Base-by-base conservation (phyloP, 2,797 vertebrate species). In the Crocodylus rhombifer region DNA sequence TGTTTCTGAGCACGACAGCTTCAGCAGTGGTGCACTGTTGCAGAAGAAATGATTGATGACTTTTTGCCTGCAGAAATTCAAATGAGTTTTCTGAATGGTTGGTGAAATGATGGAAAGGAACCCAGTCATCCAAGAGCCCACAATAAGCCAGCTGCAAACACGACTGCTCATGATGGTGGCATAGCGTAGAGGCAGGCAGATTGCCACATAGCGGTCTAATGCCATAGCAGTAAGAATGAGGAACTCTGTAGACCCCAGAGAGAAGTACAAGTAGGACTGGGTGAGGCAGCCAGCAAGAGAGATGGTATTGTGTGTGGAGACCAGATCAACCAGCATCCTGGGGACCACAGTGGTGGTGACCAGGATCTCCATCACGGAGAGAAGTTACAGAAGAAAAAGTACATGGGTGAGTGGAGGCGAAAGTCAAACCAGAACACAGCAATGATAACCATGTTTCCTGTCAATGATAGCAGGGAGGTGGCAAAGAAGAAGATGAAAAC, bases 351-450 rank as follows among this genome's bases (percentile, higher is more conserved):
- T 74, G 18, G 86, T 88, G n/a, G 91, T 91, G 42, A 93, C n/a
- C n/a, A n/a, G n/a, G n/a, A n/a, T 88, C 42, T 93, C 74, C 67
- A 88, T 69, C 80, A 93, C 79, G 79, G 81, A 94, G 93, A 73
- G 91, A 91, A 23, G 81, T 36, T 36, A 36, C 36, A 36, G 36
- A 36, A 6, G 36, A 36, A 36, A 36, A 36, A 36, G 36, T 36
- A 93, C 36, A 61, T 80, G 30, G 92, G 82, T 11, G 67, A 85
- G 57, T 79, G 62, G 58, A 93, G 75, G 15, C 6, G 14, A 26
- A 30, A 55, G 26, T 91, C 75, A 12, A 84, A 51, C 17, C 74
- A 82, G 4, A 60, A 63, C 69, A 93, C 23, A 15, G 16, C 21
- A 33, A 80, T 25, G 25, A 87, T n/a, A 56, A 79, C 30, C 84